phyloP scores from a whole-genome alignment of 2,113 vertebrate species.

The Atrichornis clamosus region DNA sequence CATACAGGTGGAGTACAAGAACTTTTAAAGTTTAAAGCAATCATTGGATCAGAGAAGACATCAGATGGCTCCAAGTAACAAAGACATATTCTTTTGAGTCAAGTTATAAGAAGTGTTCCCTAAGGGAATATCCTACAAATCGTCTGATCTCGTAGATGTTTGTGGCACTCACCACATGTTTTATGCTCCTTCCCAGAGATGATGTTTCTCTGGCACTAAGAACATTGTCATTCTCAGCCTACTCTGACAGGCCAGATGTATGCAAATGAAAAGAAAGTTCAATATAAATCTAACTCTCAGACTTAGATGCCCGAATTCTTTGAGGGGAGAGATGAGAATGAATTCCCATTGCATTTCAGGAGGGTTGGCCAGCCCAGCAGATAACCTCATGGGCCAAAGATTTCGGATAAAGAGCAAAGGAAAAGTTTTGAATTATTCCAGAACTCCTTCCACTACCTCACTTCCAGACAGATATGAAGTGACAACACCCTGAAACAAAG shows the following conservation, averaged over 20 bases:
- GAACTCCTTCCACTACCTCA: slow-evolving; percentile 64
- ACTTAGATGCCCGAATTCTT: neutral
- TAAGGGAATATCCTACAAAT: neutral
- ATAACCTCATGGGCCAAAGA: neutral
- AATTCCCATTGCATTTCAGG: neutral
- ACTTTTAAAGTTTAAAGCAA: neutral
- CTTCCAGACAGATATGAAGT: slow-evolving; percentile 60
- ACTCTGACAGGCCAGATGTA: neutral
- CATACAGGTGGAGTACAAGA: neutral
- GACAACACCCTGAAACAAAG: slow-evolving; percentile 60
- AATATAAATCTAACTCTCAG: neutral
- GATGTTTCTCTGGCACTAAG: neutral
- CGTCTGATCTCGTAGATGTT: neutral
- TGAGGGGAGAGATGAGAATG: neutral
- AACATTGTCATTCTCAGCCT: neutral
- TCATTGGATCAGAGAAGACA: neutral
- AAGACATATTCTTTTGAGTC: neutral
- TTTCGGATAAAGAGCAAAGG: slow-evolving; percentile 42
- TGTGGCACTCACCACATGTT: neutral
- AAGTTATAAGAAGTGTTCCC: neutral
- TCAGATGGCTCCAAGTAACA: neutral
- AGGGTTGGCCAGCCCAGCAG: slow-evolving; percentile 22
- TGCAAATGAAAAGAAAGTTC: neutral
- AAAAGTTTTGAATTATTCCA: slow-evolving; percentile 52
- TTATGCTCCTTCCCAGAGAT: neutral